Base-by-base conservation (phyloP, 2,113 vertebrate genomes). In the Mormoops blainvillei region DNA sequence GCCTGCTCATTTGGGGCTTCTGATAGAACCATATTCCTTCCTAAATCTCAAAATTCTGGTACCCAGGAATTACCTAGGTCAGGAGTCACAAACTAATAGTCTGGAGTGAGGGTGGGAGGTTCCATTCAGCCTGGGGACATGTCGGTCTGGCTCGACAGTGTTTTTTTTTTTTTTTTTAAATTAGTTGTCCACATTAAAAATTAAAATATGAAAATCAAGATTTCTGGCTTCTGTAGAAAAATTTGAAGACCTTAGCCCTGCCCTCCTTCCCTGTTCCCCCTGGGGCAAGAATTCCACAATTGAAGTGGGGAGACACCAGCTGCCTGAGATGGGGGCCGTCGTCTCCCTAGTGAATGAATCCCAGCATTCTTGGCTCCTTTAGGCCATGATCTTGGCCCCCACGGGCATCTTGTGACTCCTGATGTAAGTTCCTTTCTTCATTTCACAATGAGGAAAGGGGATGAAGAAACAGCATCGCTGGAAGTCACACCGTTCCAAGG, bases 241-340 rank as follows among this genome's bases (percentile, higher is more conserved):
- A 84, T 15, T 76, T 8, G 54, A 20, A 81, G 67, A 77, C 2
- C 31, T 20, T 7, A 26, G 22, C n/a, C 50, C 52, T 81, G 63
- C 2, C 19, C 22, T 10, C 74, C 45, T 22, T 10, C 31, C 45
- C 43, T 10, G 0, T 24, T n/a, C 1, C 58, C 15, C 7, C 12
- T n/a, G 6, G 28, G 33, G 8, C 28, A 31, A 2, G 19, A 41
- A 73, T 5, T 26, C 12, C 61, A 22, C 20, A 24, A 0, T 0
- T 1, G 6, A 1, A 36, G 26, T 4, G n/a, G 22, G 52, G 1
- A 33, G n/a, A n/a, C 2, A 11, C 8, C 14, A 9, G 19, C 48
- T 58, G 41, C n/a, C 26, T 41, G 36, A 83, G 80, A 31, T 5
- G 56, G 14, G 43, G 16, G 5, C 18, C 15, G 0, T 0, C 16